A percentile compares a stretch with the other conserved stretches of the same genome.
phyloP scores from a whole-genome alignment of 2,888 invertebrate genomes.

The Synergus umbraculus region DNA sequence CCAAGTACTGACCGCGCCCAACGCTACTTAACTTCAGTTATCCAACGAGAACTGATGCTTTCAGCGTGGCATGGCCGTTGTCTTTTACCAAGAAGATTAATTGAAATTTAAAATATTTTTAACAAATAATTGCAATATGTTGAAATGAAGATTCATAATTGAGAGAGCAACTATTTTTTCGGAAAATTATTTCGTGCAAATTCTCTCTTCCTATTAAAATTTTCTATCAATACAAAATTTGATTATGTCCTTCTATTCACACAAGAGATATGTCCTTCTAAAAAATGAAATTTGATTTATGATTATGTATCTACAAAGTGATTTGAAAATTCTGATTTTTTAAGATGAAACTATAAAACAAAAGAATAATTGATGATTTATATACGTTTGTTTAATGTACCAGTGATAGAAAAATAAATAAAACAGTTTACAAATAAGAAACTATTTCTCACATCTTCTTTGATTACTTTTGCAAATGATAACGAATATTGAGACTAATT shows the following conservation, averaged over 20 bases:
- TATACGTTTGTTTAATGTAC: background rate
- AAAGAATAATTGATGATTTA: background rate
- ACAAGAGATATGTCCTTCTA: constrained; percentile 52
- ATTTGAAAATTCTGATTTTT: background rate
- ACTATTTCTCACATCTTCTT: background rate
- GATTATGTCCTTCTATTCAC: constrained; percentile 52
- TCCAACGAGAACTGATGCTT: no score
- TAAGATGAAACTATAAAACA: background rate
- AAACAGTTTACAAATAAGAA: constrained; percentile 40
- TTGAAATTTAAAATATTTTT: no score
- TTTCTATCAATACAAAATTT: constrained; percentile 53
- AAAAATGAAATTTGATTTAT: background rate
- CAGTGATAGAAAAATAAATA: background rate
- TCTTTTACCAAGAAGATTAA: no score
- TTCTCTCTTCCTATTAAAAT: constrained; percentile 27
- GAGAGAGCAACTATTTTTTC: background rate
- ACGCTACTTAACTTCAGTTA: no score
- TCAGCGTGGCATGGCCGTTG: no score
- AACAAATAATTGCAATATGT: no score
- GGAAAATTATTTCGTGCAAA: constrained; percentile 22
- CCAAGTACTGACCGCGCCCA: no score
- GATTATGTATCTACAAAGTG: background rate
- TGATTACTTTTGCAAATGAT: background rate
- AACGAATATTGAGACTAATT: background rate
- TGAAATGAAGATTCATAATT: no score